Evolutionary conservation across 2,888 invertebrate species (phyloP), one percentile per base, ranked within the genome.

Genomic region (Branchellion lobata): DNA sequence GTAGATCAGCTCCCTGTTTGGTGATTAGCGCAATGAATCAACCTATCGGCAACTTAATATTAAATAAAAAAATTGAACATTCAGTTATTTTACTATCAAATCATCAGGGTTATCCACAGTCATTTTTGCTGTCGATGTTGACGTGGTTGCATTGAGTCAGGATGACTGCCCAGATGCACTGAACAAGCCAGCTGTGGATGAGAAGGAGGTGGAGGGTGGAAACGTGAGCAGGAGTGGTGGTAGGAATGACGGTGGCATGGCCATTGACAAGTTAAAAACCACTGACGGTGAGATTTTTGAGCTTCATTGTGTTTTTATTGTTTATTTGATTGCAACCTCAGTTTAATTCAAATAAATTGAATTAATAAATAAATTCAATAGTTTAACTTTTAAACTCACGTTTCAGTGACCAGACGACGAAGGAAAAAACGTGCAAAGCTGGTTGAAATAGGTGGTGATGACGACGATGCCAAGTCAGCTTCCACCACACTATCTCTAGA

Each of bases 381-480:
- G n/a, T n/a, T n/a, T n/a, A n/a, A n/a, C n/a, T n/a, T n/a, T n/a
- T n/a, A n/a, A n/a, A n/a, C n/a, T n/a, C n/a, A n/a, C n/a, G n/a
- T n/a, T n/a, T n/a, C 61, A 57, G 61, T 57, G 24, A 24, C n/a
- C 3, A 18, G 61, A 57, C 5, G 21, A n/a, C 5, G 61, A n/a
- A 57, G 21, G 61, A 57, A 57, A n/a, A 57, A 57, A n/a, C 8
- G 61, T 8, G 61, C 61, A n/a, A 57, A n/a, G 61, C n/a, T 57
- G 61, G 61, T 57, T 8, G 61, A 57, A n/a, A 57, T 57, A 57
- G 61, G 61, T 57, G 61, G 61, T 57, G 61, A 57, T 57, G 24
- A 57, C 21, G 61, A 57, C 21, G 61, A 57, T 57, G 5, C 61
- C n/a, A 24, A 5, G 61, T 57, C 61, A 57, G 61, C 61, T 5